Evolutionary conservation across 2,797 vertebrate species (phyloP).

Genomic region (Telmatherina bonti): DNA sequence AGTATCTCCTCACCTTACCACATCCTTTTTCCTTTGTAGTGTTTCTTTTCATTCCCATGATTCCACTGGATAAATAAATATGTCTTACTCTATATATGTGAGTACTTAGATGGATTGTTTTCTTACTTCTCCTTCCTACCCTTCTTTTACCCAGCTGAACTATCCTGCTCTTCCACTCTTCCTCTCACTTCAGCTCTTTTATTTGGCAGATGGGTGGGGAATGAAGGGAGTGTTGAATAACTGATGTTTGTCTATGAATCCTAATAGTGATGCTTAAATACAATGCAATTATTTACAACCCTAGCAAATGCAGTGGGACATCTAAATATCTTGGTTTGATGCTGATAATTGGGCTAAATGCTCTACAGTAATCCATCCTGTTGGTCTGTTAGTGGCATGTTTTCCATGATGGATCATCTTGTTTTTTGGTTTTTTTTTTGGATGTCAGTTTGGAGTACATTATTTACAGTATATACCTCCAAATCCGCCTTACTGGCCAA

Average conservation of each 20-base stretch:
- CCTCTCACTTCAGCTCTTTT: conserved; percentile 59
- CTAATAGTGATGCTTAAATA: conserved; percentile 81
- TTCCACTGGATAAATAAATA: conserved; percentile 40
- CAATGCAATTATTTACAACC: conserved; percentile 81
- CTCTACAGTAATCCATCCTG: conserved; percentile 80
- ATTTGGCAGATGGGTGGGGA: conserved; percentile 77
- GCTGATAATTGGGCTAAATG: conserved; percentile 81
- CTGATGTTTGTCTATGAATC: conserved; percentile 74
- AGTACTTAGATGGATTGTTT: conserved; percentile 15
- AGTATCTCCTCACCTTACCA: conserved; percentile 67
- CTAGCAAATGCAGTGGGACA: conserved; percentile 80
- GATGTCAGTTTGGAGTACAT: conserved; percentile 65
- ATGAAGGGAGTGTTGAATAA: conserved; percentile 76
- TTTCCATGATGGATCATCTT: conserved; percentile 75
- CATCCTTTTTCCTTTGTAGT: conserved; percentile 34
- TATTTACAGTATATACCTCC: conserved; percentile 52
- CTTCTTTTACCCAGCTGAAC: conserved; percentile 30
- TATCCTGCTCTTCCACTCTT: conserved; percentile 20
- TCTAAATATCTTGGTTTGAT: conserved; percentile 82
- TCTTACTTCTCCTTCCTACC: neutral
- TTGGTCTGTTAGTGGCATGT: conserved; percentile 74
- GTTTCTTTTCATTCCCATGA: conserved; percentile 40
- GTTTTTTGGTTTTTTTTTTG: conserved; percentile 78
- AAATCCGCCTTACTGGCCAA: conserved; percentile 41
- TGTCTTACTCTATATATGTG: conserved; percentile 28